Conservation (phyloP, 92 coral and sea anemone species). For the Galaxea fascicularis region DNA sequence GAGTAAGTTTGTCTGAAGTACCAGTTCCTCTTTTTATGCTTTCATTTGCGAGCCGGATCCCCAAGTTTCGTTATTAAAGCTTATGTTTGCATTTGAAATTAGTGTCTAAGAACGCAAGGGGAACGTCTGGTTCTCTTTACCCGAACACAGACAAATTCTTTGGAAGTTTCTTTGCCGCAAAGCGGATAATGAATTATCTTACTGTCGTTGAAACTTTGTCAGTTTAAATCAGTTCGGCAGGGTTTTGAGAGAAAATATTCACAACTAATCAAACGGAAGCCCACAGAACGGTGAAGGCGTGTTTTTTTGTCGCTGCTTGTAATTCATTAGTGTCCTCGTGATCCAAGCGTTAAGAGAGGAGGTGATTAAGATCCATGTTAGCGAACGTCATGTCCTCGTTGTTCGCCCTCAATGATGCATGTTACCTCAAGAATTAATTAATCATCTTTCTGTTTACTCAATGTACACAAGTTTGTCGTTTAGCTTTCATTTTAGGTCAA, state of each 20-base stretch:
- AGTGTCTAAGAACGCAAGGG: background rate
- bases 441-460: slow-evolving; percentile 12
- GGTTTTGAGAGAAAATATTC: too few relatives aligned
- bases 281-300: background rate
- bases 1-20: background rate
- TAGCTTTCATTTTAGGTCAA: background rate
- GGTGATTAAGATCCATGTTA: too few relatives aligned
- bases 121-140: background rate
- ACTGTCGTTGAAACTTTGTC: too few relatives aligned
- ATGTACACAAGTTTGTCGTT: slow-evolving; percentile 7
- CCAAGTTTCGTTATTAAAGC: background rate
- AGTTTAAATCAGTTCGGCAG: too few relatives aligned
- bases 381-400: too few relatives aligned
- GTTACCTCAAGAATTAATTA: background rate
- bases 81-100: background rate
- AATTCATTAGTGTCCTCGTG: background rate
- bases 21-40: background rate
- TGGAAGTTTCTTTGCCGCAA: background rate
- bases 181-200: too few relatives aligned
- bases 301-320: background rate
- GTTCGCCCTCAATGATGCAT: background rate
- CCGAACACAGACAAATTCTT: background rate
- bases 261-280: background rate
- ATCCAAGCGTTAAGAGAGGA: background rate
- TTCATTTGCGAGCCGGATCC: background rate